These are phyloP conservation scores for Agriotes lineatus DNA, from an alignment of 2,888 invertebrate species.

Conservation along the genomic window DNA sequence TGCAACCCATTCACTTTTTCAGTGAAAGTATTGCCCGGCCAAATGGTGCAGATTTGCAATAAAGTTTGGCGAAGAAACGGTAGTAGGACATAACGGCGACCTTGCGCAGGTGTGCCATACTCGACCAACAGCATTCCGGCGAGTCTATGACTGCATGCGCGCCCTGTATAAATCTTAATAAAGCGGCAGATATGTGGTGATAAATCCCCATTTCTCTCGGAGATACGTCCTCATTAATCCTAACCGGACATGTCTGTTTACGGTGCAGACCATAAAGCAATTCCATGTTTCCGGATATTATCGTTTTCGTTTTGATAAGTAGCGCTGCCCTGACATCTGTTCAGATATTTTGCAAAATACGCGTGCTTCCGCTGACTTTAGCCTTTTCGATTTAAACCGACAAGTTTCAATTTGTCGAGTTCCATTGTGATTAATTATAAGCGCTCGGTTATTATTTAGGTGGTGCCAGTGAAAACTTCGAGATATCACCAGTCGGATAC, in stretches of 20 bases:
- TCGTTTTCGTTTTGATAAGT: constrained; percentile 62
- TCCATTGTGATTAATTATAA: too few relatives aligned
- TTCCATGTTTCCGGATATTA: constrained; percentile 66
- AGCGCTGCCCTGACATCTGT: constrained; percentile 18
- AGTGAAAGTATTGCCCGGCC: constrained; percentile 34
- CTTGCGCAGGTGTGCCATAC: constrained; percentile 56
- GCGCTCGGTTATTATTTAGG: too few relatives aligned
- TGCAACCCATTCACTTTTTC: constrained; percentile 31
- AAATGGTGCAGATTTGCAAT: constrained; percentile 35
- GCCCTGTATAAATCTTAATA: constrained; percentile 68
- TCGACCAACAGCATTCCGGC: constrained; percentile 54
- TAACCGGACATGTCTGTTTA: constrained; percentile 64
- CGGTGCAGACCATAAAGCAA: constrained; percentile 64
- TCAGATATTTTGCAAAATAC: not conserved
- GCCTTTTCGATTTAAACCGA: not conserved
- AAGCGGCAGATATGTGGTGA: constrained; percentile 66
- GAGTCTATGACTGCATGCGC: constrained; percentile 50
- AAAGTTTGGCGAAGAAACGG: constrained; percentile 39
- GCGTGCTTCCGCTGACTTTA: not conserved
- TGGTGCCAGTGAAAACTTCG: too few relatives aligned
- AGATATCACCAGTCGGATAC: too few relatives aligned
- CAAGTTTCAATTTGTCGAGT: too few relatives aligned
- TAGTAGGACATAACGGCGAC: constrained; percentile 47
- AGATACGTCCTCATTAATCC: constrained; percentile 69
- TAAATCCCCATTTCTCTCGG: constrained; percentile 67